Base-by-base conservation (phyloP, 1,140 invertebrate species). In the Solenopsis fugax region DNA sequence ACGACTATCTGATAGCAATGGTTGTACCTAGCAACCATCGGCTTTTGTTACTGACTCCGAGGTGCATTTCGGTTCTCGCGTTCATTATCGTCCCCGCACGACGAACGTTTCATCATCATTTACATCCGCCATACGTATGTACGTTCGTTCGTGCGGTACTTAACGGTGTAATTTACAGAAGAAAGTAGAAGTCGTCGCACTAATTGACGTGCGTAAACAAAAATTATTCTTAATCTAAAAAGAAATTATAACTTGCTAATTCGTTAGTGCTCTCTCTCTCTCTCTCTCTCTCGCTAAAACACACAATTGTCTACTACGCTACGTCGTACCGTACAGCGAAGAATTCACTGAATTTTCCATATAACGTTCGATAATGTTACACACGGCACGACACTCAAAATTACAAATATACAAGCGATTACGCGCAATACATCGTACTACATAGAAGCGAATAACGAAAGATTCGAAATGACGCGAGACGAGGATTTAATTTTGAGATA, bases 341-440 rank as follows among this genome's bases (percentile, higher is more conserved):
- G 34, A 50, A 24, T 29, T 52, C 45, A 50, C 18, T n/a, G 54
- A 37, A 60, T 48, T 50, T 58, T 50, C 60, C 41, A 18, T 45
- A 18, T 12, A 24, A 52, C 13, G 54, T 24, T 52, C 60, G 41
- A 50, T 16, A 48, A 29, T 48, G 2, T 64, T 37, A 29, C 58
- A 64, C 29, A 21, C 29, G 29, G 29, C 29, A 29, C 29, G 29
- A 29, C 29, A 29, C 29, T 0, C 60, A 69, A 65, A 80, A 12
- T 65, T 67, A 78, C 76, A 52, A 64, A 34, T 80, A 67, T 34
- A 69, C 48, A 69, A 71, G 77, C 34, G 62, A 80, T 54, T 65
- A 78, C 10, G 45, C 64, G 48, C 48, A 5, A 78, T 21, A 21
- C 18, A 21, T 29, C 16, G 65, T 21, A 48, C 37, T 48, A 24